These are phyloP conservation scores for Falcaria lacertinaria DNA, from an alignment of 2,888 invertebrate genomes.

Conservation along the genomic window DNA sequence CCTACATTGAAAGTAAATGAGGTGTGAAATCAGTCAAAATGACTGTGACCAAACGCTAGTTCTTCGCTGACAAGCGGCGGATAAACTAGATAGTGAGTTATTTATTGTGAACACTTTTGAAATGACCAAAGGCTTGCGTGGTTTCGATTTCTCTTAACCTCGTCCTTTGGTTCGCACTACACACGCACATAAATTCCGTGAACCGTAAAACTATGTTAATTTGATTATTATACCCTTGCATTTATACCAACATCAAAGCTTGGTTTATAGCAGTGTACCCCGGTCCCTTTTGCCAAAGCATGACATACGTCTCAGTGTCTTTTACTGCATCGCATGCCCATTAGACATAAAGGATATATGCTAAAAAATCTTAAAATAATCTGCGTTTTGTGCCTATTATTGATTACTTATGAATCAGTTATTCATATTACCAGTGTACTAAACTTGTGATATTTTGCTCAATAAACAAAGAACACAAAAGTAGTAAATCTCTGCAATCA, in stretches of 20 bases:
- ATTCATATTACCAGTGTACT: no score
- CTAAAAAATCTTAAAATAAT: neutral
- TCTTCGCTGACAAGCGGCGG: no score
- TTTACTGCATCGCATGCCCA: neutral
- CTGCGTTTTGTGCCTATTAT: no score
- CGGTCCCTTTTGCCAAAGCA: neutral
- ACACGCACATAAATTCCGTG: slow-evolving; percentile 27
- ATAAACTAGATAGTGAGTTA: no score
- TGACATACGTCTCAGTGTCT: neutral
- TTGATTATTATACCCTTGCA: slow-evolving; percentile 10
- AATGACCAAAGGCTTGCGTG: slow-evolving; percentile 24
- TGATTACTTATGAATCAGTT: no score
- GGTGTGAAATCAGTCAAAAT: no score
- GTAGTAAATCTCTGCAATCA: no score
- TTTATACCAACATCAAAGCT: neutral
- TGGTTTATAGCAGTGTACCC: neutral
- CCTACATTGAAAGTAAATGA: no score
- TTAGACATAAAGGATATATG: neutral
- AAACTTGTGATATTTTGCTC: no score
- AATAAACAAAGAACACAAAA: no score
- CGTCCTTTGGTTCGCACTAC: slow-evolving; percentile 55
- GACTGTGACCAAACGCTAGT: slow-evolving; percentile 10
- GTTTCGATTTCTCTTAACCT: slow-evolving; percentile 69
- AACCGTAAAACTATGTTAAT: slow-evolving; percentile 42
- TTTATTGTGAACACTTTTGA: neutral